These are phyloP conservation scores for Petaurus breviceps DNA, from an alignment of 2,113 vertebrate species.

Conservation along the genomic window DNA sequence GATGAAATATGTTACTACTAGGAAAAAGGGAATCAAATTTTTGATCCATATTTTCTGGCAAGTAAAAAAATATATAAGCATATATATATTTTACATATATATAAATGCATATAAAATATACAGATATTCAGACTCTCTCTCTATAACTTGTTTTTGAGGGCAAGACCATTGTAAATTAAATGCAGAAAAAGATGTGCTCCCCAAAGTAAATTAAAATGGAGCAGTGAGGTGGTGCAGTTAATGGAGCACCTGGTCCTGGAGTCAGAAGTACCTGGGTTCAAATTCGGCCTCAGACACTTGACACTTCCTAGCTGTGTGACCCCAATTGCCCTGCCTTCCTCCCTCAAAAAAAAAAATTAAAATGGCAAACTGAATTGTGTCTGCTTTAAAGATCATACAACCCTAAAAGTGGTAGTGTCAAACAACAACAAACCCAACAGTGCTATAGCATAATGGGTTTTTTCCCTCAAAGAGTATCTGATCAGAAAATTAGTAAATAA, in stretches of 20 bases:
- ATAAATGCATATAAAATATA: too few relatives aligned
- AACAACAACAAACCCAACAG: not conserved
- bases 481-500: constrained; percentile 15
- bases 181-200: not conserved
- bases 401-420: not conserved
- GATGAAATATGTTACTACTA: not conserved
- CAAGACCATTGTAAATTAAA: constrained; percentile 6
- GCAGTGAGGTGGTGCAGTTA: too few relatives aligned
- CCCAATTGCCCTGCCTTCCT: too few relatives aligned
- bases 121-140: not conserved
- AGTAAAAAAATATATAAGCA: too few relatives aligned
- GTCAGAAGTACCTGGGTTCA: too few relatives aligned
- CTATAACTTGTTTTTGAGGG: not conserved
- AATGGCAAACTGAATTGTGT: not conserved
- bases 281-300: too few relatives aligned
- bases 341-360: not conserved
- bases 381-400: not conserved
- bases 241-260: too few relatives aligned
- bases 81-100: too few relatives aligned
- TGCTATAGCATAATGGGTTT: not conserved
- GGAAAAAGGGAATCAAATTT: constrained; percentile 8
- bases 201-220: constrained; percentile 10
- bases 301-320: too few relatives aligned
- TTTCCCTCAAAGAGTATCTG: not conserved
- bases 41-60: not conserved